Percentiles rank a stretch among this genome's conserved stretches.
Evolutionary conservation across 2,888 invertebrate species (phyloP).

Genomic region (Dyspetes luteomarginatus): DNA sequence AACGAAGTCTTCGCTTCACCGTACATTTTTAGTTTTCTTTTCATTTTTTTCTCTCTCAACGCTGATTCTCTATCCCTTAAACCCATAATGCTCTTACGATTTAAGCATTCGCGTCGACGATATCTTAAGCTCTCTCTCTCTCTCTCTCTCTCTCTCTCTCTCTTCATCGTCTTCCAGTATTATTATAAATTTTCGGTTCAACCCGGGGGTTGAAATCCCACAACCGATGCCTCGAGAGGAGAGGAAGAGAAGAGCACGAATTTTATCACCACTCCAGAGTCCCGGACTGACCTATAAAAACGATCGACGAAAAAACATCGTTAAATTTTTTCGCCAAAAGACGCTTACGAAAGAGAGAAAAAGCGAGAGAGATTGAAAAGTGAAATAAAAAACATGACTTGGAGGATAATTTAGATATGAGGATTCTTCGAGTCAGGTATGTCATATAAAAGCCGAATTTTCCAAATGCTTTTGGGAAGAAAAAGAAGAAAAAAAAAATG

Average conservation of each 20-base stretch:
- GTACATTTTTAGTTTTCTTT: not conserved
- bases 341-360: not conserved
- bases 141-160: conserved; percentile 15
- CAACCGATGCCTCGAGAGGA: conserved; percentile 23
- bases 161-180: conserved; percentile 44
- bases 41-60: conserved; percentile 1
- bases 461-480: not conserved
- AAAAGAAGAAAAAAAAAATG: not conserved
- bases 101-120: conserved; percentile 68
- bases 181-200: conserved; percentile 60
- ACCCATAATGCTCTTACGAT: conserved; percentile 72
- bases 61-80: conserved; percentile 54
- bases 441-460: conserved; percentile 59
- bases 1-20: conserved; percentile 1
- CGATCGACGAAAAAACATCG: conserved; percentile 47
- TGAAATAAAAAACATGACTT: conserved; percentile 59
- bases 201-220: conserved; percentile 35
- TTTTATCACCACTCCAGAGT: conserved; percentile 55
- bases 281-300: conserved; percentile 57
- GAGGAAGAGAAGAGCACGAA: conserved; percentile 4
- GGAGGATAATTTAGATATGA: conserved; percentile 63
- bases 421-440: conserved; percentile 54
- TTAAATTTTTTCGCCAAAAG: conserved; percentile 1
- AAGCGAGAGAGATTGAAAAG: conserved; percentile 46
- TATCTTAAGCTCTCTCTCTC: conserved; percentile 34